These are phyloP conservation scores for Austrolebias charrua DNA, from an alignment of 2,797 vertebrate species.

Conservation along the genomic window DNA sequence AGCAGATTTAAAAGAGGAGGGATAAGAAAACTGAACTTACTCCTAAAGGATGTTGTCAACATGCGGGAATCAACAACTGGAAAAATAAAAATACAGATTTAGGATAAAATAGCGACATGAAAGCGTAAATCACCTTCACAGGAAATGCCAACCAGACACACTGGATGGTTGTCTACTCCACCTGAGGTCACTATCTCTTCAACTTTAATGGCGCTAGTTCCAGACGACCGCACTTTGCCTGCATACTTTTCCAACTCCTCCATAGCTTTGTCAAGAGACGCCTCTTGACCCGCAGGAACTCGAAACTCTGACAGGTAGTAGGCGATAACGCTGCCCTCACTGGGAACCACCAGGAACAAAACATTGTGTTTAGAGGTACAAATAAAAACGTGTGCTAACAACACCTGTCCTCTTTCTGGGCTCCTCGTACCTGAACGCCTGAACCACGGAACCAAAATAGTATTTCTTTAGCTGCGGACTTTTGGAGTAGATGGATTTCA, in stretches of 20 bases:
- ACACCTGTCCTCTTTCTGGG: neutral
- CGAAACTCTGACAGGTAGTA: slow-evolving; percentile 92
- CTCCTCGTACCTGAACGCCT: slow-evolving; percentile 87
- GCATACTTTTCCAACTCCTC: neutral
- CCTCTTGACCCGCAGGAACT: slow-evolving; percentile 76
- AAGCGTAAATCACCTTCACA: neutral
- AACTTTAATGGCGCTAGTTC: slow-evolving; percentile 59
- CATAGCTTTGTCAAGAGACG: slow-evolving; percentile 62
- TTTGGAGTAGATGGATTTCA: slow-evolving; percentile 80
- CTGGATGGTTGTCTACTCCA: slow-evolving; percentile 63
- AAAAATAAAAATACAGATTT: slow-evolving; percentile 5
- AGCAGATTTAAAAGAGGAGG: no score
- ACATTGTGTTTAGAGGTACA: neutral
- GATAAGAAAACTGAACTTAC: slow-evolving; percentile 61
- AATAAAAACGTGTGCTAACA: no score
- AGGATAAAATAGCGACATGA: neutral
- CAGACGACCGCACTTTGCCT: slow-evolving; percentile 44
- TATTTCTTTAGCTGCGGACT: slow-evolving; percentile 80
- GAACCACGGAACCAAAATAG: slow-evolving; percentile 80
- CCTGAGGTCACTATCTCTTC: slow-evolving; percentile 82
- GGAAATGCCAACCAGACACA: neutral
- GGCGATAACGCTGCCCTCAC: slow-evolving; percentile 85
- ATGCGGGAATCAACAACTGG: slow-evolving; percentile 82
- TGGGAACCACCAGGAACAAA: slow-evolving; percentile 7
- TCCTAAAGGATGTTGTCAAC: slow-evolving; percentile 27